phyloP scores from a whole-genome alignment of 30 jellyfish, hydroid and myxozoan genomes.

The Chironex yamaguchii region DNA sequence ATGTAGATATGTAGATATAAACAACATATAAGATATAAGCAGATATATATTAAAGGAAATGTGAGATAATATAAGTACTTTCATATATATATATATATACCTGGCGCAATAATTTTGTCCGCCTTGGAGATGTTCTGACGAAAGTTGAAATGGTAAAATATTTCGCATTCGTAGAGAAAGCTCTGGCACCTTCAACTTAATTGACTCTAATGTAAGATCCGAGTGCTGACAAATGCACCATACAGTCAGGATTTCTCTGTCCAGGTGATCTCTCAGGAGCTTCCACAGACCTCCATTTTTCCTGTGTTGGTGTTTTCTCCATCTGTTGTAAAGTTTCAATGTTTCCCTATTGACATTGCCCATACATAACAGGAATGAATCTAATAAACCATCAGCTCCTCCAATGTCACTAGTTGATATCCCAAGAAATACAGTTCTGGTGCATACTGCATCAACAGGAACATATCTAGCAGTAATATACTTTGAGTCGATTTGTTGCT shows the following conservation, averaged over 20 bases:
- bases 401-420: constrained; percentile 55
- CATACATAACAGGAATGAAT: constrained; percentile 20
- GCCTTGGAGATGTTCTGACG: constrained; percentile 50
- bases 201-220: constrained; percentile 64
- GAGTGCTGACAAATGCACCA: constrained; percentile 64
- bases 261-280: constrained; percentile 29
- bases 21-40: no score
- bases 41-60: no score
- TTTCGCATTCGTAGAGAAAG: constrained; percentile 49
- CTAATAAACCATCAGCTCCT: constrained; percentile 52
- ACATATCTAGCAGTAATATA: no score
- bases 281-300: constrained; percentile 53
- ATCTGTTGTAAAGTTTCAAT: constrained; percentile 6
- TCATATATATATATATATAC: no score
- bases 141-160: constrained; percentile 42
- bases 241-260: constrained; percentile 55
- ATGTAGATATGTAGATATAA: no score
- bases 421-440: constrained; percentile 30
- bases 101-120: constrained; percentile 45
- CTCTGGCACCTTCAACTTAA: constrained; percentile 32
- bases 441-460: constrained; percentile 46
- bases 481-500: no score
- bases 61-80: no score
- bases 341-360: constrained; percentile 4
- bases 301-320: constrained; percentile 26